Evolutionary conservation across 2,797 vertebrate genomes (phyloP), one percentile per base, ranked within the genome.

Genomic region (Pangasius mekongensis): DNA sequence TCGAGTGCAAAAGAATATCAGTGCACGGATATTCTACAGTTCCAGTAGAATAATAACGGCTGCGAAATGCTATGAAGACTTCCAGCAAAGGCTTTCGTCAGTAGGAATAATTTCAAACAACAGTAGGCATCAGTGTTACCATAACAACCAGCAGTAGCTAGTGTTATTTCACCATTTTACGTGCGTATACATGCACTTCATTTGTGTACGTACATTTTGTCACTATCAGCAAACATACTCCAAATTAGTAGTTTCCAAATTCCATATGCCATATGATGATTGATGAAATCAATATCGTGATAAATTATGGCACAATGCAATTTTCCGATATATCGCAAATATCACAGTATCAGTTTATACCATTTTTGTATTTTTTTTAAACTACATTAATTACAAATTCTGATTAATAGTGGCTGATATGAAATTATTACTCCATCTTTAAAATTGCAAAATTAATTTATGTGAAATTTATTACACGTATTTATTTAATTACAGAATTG

Each of bases 1-100:
- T 69, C 24, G 11, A 84, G 82, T 33, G n/a, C 16, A 49, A 67
- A 84, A 52, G 64, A 84, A 84, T 36, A 84, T 33, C 47, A 69
- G n/a, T 52, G 81, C n/a, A 64, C 1, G 10, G 39, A 10, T 4
- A 33, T 30, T 18, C 36, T 47, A 18, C 36, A 83, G 80, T 18
- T 83, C 36, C 82, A 22, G 43, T 9, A 49, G 62, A 30, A 67
- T 49, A 83, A 20, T 11, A 64, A 54, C 9, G 30, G 30, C 49
- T 33, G 18, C n/a, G 33, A 16, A 0, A 56, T 3, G 10, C 20
- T 24, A 47, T 33, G 56, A 80, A 80, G n/a, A 80, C 76, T 39
- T 82, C 36, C 56, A 58, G 80, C 4, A 18, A 62, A 16, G 36
- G 3, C 5, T 47, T 83, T 83, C 7, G 3, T 36, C 54, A 24